Percentiles rank a stretch among this genome's conserved stretches.
These are phyloP conservation scores for Aldrovandia affinis DNA, from an alignment of 2,797 vertebrate species.

Conservation along the genomic window DNA sequence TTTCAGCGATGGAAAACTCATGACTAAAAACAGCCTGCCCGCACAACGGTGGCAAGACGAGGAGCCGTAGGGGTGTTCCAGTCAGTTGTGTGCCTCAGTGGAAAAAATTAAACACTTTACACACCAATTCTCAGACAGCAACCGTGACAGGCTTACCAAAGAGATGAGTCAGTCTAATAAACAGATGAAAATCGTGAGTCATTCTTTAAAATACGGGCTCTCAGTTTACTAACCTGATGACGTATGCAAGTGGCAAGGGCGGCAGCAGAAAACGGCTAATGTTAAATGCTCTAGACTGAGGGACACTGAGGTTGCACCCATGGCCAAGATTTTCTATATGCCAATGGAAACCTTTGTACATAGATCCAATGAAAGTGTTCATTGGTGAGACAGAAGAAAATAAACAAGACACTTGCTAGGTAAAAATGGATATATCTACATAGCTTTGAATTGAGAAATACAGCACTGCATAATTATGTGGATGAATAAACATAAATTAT, in stretches of 20 bases:
- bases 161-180: slow-evolving; percentile 58
- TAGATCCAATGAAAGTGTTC: neutral
- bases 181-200: slow-evolving; percentile 59
- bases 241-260: neutral
- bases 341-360: neutral
- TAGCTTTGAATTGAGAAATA: slow-evolving; percentile 14
- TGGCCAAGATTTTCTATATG: neutral
- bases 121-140: slow-evolving; percentile 49
- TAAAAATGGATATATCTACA: slow-evolving; percentile 5
- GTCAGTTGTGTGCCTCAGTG: slow-evolving; percentile 37
- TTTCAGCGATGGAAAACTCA: neutral
- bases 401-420: slow-evolving; percentile 8
- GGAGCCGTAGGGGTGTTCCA: slow-evolving; percentile 30
- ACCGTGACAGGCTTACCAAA: slow-evolving; percentile 41
- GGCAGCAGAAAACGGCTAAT: slow-evolving; percentile 22
- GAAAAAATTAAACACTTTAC: slow-evolving; percentile 40
- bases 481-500: slow-evolving; percentile 28
- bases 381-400: neutral
- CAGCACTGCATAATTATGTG: slow-evolving; percentile 31
- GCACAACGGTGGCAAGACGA: slow-evolving; percentile 40
- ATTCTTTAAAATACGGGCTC: slow-evolving; percentile 47
- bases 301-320: neutral
- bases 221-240: slow-evolving; percentile 27
- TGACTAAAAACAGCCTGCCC: slow-evolving; percentile 41
- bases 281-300: neutral